Percentiles rank a stretch among this genome's conserved stretches.
Evolutionary conservation across 2,113 vertebrate species (phyloP).

Genomic region (Callaeas wilsoni): DNA sequence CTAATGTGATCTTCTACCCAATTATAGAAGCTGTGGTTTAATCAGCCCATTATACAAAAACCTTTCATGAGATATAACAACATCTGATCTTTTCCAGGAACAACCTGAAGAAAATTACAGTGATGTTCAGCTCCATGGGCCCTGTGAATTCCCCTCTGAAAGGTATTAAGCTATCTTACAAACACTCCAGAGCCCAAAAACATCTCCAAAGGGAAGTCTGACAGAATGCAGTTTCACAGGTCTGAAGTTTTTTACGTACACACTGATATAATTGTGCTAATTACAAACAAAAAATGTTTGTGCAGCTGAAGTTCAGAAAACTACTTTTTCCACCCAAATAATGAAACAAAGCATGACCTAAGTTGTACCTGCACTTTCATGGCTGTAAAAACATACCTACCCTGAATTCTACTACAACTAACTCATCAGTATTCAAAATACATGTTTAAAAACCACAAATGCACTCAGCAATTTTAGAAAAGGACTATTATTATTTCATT

Average conservation of each 20-base stretch:
- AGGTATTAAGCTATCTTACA: not conserved
- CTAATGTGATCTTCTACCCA: not conserved
- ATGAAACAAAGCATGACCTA: not conserved
- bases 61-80: not conserved
- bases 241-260: not conserved
- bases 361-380: not conserved
- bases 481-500: not conserved
- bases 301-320: not conserved
- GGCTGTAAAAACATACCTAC: accelerated
- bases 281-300: not conserved
- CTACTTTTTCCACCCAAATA: not conserved
- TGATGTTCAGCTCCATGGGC: not conserved
- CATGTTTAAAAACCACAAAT: not conserved
- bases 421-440: not conserved
- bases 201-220: not conserved
- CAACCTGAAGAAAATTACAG: not conserved
- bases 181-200: not conserved
- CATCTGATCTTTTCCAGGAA: not conserved
- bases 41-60: not conserved
- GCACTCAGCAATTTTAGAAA: not conserved
- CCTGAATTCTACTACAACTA: not conserved
- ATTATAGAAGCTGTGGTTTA: not conserved
- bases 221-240: not conserved
- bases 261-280: not conserved
- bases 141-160: not conserved